Evolutionary conservation across 1,140 invertebrate genomes (phyloP).

Genomic region (Lethrus apterus): DNA sequence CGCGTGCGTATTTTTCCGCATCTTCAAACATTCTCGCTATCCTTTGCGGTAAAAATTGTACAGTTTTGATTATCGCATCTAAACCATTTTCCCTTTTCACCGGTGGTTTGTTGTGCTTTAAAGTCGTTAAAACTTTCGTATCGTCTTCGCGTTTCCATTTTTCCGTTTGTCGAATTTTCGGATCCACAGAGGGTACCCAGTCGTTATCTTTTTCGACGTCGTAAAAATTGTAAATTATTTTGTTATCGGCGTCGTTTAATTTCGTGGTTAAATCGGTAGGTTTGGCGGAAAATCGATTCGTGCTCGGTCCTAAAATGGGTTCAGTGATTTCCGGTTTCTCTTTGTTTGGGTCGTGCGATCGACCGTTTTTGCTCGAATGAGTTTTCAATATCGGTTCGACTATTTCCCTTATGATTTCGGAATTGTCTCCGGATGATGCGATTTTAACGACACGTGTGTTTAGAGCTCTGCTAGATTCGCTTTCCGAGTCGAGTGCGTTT

Average conservation of each 20-base stretch:
- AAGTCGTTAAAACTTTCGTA: conserved; percentile 18
- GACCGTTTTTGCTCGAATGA: conserved; percentile 43
- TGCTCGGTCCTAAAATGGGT: conserved; percentile 57
- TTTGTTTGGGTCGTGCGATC: conserved; percentile 42
- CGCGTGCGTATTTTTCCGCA: conserved; percentile 69
- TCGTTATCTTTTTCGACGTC: conserved; percentile 22
- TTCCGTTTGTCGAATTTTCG: conserved; percentile 26
- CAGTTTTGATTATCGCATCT: conserved; percentile 49
- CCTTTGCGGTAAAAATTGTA: conserved; percentile 69
- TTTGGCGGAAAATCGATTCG: conserved; percentile 39
- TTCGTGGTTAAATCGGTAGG: conserved; percentile 6
- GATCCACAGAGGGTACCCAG: conserved; percentile 27
- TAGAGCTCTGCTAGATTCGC: conserved; percentile 53
- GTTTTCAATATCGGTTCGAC: conserved; percentile 44
- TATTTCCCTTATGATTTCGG: conserved; percentile 36
- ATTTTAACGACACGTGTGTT: conserved; percentile 43
- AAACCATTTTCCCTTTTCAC: conserved; percentile 12
- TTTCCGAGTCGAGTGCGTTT: conserved; percentile 43
- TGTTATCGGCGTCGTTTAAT: conserved; percentile 15
- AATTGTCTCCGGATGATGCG: conserved; percentile 14
- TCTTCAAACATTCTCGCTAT: conserved; percentile 69
- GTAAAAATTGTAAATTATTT: conserved; percentile 31
- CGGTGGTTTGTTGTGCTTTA: conserved; percentile 2
- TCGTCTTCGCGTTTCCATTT: conserved; percentile 34
- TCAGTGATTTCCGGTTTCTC: conserved; percentile 59